Base-by-base conservation (phyloP, 2,888 invertebrate genomes). In the Cosmorhoe ocellata region DNA sequence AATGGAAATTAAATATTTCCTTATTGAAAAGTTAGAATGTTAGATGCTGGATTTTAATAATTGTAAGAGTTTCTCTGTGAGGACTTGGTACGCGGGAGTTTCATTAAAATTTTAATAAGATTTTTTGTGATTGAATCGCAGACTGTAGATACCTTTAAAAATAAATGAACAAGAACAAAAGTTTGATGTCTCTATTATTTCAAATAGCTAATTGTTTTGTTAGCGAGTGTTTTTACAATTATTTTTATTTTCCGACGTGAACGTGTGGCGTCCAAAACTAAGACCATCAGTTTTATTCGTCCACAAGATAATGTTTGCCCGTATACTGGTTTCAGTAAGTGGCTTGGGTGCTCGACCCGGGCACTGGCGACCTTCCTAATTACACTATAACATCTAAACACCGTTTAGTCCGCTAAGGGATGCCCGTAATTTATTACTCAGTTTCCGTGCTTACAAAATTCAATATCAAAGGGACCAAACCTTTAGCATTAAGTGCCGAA, bases 1-100 rank as follows among this genome's bases (percentile, higher is more conserved):
- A 79, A 83, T 81, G 79, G 71, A 83, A 80, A 81, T 82, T 81
- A 77, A 80, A 82, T 79, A 80, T 81, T 81, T 79, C 76, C 76
- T 81, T 80, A 82, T 84, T 79, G 80, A 77, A 79, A 85, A 86
- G 81, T 84, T 86, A 67, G 68, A 71, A 71, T 71, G 72, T 70
- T 71, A 70, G 70, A 76, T 67, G 66, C 67, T 74, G 66, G 69
- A 71, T 81, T 79, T 78, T 75, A 78, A 78, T 82, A 79, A 83
- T 73, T 79, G 71, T 78, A 76, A 76, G 71, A 74, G 76, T 66
- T 77, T 71, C 67, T 64, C 66, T 64, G 71, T 59, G 56, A 67
- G 43, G 58, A 49, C 41, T 42, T 30, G 33, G 33, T 18, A 12
- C 41, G 48, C 43, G 50, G 53, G 47, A 43, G 56, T 63, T 61